phyloP scores from a whole-genome alignment of 2,797 vertebrate species.

The Acanthurus tractus region DNA sequence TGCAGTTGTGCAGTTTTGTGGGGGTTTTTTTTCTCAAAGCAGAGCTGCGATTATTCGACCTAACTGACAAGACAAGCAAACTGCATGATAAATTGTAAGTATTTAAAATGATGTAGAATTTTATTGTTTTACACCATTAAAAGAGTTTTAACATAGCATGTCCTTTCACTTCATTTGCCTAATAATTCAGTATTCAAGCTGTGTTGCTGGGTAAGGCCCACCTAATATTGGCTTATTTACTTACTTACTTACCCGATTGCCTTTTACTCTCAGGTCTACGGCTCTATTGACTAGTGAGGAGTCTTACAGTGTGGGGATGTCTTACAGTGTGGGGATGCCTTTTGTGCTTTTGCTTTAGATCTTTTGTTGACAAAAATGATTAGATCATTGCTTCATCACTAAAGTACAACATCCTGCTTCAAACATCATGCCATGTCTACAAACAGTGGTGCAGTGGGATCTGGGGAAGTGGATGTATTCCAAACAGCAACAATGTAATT shows the following conservation, averaged over 20 bases:
- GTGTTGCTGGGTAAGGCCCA: not conserved
- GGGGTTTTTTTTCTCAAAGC: too few relatives aligned
- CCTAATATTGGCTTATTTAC: too few relatives aligned
- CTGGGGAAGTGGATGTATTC: too few relatives aligned
- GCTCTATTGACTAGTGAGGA: not conserved
- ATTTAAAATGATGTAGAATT: not conserved
- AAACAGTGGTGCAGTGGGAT: too few relatives aligned
- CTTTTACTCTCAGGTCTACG: not conserved
- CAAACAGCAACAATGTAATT: too few relatives aligned
- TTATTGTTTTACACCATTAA: not conserved
- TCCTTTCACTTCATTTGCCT: not conserved
- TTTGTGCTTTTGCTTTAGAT: not conserved
- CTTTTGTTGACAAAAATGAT: not conserved
- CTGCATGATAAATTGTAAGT: not conserved
- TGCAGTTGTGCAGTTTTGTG: too few relatives aligned
- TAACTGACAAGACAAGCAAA: not conserved
- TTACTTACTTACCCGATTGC: too few relatives aligned
- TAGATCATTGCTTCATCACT: not conserved
- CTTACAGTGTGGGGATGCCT: not conserved
- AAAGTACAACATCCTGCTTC: slow-evolving; percentile 16
- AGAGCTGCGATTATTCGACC: not conserved
- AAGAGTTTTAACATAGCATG: not conserved
- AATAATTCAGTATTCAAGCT: not conserved
- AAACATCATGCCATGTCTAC: not conserved
- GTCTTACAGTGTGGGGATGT: not conserved